Evolutionary conservation across 2,888 invertebrate genomes (phyloP).

Genomic region (Andrena hattorfiana): DNA sequence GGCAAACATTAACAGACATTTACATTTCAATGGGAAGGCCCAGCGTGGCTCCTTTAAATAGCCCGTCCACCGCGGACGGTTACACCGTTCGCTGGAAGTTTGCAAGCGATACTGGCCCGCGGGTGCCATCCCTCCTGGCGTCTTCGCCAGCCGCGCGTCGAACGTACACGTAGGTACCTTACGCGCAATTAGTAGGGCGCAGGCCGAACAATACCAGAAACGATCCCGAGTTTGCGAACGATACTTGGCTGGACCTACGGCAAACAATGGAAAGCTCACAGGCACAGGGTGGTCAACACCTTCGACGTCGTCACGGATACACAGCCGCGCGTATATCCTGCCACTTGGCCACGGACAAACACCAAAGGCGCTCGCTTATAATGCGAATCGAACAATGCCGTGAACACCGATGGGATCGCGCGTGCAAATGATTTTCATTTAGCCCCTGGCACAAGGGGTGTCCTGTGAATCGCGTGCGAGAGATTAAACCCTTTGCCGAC

Average conservation of each 20-base stretch:
- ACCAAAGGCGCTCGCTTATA: slow-evolving; percentile 42
- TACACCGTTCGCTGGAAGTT: slow-evolving; percentile 11
- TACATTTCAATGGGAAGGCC: slow-evolving; percentile 39
- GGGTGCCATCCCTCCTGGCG: no score
- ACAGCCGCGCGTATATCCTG: background rate
- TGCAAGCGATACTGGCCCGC: slow-evolving; percentile 19
- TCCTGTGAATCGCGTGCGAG: background rate
- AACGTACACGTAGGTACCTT: slow-evolving; percentile 14
- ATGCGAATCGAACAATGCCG: slow-evolving; percentile 26
- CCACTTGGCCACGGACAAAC: slow-evolving; percentile 31
- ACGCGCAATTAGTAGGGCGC: slow-evolving; percentile 39
- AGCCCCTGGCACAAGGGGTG: slow-evolving; percentile 1
- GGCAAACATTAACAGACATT: slow-evolving; percentile 50
- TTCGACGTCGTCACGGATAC: slow-evolving; percentile 22
- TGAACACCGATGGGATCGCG: slow-evolving; percentile 16
- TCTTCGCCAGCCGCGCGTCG: slow-evolving; percentile 20
- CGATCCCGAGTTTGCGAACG: slow-evolving; percentile 54
- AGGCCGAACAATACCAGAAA: slow-evolving; percentile 42
- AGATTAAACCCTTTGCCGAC: slow-evolving; percentile 1
- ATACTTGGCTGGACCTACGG: slow-evolving; percentile 31
- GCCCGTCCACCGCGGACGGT: background rate
- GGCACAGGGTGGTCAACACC: slow-evolving; percentile 30
- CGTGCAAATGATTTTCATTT: slow-evolving; percentile 21
- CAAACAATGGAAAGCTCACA: slow-evolving; percentile 36
- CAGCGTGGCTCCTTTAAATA: slow-evolving; percentile 46